Evolutionary conservation across 2,888 invertebrate species (phyloP), one percentile per base, ranked within the genome.

Genomic region (Dione juno): DNA sequence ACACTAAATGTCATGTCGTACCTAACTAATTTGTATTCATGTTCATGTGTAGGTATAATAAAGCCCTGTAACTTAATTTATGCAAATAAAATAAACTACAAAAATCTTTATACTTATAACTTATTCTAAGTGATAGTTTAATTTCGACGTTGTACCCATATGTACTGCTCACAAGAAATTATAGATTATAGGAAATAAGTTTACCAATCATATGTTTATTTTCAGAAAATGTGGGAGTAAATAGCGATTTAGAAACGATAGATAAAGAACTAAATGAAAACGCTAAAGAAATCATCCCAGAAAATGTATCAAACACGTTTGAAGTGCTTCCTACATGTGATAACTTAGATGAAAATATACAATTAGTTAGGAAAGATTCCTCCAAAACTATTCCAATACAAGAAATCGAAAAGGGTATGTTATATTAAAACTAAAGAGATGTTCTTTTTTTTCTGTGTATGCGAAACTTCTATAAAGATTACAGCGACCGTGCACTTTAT

Each of bases 271-370:
- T 77, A 45, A 72, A 68, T 16, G 73, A 78, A 28, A 77, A 79
- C 71, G 78, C 77, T 61, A 78, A 77, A 74, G 74, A 79, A 40
- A 75, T 77, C 67, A 78, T 45, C 14, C 19, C 78, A 61, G 81
- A 81, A 28, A 71, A 63, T 41, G 70, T 71, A 50, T 48, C n/a
- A 45, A 72, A 65, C 72, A 79, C 82, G 78, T 82, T 77, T 74
- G 84, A 84, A 78, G 87, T 84, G 87, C 87, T 90, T 89, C 89
- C 90, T 75, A 77, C 81, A 77, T 86, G 89, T 88, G 88, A 90
- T 88, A 88, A 77, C 81, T 81, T 87, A 84, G 80, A 77, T 75
- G 86, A 88, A 80, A 74, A 82, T 83, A 77, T 84, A 84, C 82
- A 85, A 81, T 80, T 92, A 88, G 85, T 80, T 88, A 87, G 84